These are phyloP conservation scores for Pyralis farinalis DNA, from an alignment of 2,888 invertebrate genomes.

Conservation along the genomic window DNA sequence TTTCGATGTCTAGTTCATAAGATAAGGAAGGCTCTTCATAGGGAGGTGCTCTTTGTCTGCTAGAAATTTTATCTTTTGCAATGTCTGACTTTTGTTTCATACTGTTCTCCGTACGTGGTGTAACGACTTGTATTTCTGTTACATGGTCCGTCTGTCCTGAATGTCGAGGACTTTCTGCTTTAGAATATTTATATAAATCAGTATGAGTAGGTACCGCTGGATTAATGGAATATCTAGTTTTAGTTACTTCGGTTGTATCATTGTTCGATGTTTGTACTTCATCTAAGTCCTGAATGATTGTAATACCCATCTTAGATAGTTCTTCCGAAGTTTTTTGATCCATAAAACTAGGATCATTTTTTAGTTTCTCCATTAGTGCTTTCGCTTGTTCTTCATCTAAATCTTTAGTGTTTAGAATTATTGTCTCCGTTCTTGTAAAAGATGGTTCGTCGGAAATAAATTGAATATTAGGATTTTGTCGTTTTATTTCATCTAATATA, in stretches of 20 bases:
- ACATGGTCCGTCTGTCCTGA: conserved; percentile 79
- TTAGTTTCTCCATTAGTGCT: conserved; percentile 66
- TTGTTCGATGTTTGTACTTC: conserved; percentile 51
- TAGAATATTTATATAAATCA: conserved; percentile 52
- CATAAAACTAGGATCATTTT: conserved; percentile 72
- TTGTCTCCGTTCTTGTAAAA: conserved; percentile 73
- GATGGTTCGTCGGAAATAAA: conserved; percentile 69
- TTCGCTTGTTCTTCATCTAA: conserved; percentile 70
- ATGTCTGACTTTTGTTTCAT: conserved; percentile 40
- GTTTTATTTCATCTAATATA: conserved; percentile 66
- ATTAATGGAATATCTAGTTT: conserved; percentile 69
- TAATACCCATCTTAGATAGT: conserved; percentile 62
- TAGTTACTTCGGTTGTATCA: conserved; percentile 57
- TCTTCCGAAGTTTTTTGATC: conserved; percentile 67
- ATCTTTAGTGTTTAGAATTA: conserved; percentile 76
- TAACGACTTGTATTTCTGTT: conserved; percentile 87
- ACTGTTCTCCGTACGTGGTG: conserved; percentile 66
- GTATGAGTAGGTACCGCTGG: conserved; percentile 50
- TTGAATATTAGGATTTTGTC: conserved; percentile 70
- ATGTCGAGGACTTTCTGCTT: conserved; percentile 33
- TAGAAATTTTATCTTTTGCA: conserved; percentile 55
- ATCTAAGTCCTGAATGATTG: conserved; percentile 63
- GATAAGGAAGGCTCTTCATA: conserved; percentile 56
- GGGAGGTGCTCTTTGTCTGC: conserved; percentile 60
- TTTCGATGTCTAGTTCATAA: conserved; percentile 66